Percentiles rank a stretch among this genome's conserved stretches.
Evolutionary conservation across 2,888 invertebrate genomes (phyloP).

Genomic region (Pandemis cinnamomeana): DNA sequence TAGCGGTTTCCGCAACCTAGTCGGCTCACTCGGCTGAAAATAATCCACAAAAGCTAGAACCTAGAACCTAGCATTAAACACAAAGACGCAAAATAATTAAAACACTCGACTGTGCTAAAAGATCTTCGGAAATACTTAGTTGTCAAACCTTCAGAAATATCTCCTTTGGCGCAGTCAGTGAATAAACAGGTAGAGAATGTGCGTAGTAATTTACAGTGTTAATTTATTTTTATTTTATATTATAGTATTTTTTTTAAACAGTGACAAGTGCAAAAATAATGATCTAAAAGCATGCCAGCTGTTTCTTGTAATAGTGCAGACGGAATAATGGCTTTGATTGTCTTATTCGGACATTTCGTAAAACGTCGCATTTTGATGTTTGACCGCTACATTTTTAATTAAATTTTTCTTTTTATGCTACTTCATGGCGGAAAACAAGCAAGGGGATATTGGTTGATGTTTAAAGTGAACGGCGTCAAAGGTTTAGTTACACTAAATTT

Average conservation of each 20-base stretch:
- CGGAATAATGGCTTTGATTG: neutral
- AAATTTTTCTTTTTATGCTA: neutral
- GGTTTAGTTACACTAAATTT: too few species aligned
- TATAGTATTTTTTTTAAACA: neutral
- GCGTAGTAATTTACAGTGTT: neutral
- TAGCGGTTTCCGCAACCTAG: slow-evolving; percentile 74
- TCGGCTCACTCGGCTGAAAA: slow-evolving; percentile 76
- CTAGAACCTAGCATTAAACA: slow-evolving; percentile 51
- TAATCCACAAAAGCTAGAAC: slow-evolving; percentile 58
- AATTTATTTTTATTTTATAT: neutral
- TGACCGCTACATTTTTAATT: neutral
- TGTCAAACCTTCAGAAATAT: neutral
- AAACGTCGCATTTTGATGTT: slow-evolving; percentile 6
- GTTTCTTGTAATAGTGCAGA: neutral
- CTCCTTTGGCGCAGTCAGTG: neutral
- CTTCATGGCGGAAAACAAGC: too few species aligned
- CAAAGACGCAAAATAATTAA: slow-evolving; percentile 51
- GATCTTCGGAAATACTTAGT: too few species aligned
- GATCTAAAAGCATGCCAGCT: slow-evolving; percentile 8
- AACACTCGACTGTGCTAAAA: slow-evolving; percentile 3
- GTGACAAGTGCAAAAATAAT: slow-evolving; percentile 12
- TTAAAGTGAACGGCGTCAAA: too few species aligned
- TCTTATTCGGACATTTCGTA: neutral
- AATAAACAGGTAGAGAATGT: neutral
- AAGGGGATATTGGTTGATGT: too few species aligned